Evolutionary conservation across 2,797 vertebrate species (phyloP), one percentile per base, ranked within the genome.

Genomic region (Aulostomus chinensis): DNA sequence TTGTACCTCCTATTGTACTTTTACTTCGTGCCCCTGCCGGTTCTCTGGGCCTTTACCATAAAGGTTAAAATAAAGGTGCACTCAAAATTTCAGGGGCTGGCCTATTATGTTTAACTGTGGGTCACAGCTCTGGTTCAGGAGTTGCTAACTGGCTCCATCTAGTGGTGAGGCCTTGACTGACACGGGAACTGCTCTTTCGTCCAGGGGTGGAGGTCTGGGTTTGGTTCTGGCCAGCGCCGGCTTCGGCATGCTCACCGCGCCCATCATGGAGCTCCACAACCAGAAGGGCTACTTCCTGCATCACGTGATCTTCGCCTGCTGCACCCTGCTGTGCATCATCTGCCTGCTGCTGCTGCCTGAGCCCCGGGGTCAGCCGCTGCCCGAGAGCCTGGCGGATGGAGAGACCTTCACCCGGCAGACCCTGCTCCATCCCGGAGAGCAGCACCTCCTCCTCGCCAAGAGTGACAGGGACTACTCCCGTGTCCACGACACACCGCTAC

Each of bases 281-380:
- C 94, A 98, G 91, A 96, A 97, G 84, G 96, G 96, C 59, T 98
- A 96, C 88, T 97, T 97, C 88, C 89, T 98, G 59, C 96, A 98
- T 59, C 96, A 98, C 0, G 92, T 98, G 82, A 97, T 98, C 90
- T 97, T 97, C 1, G 95, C 95, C 69, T 97, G 95, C 90, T 98
- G 95, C 87, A 98, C 95, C 0, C 93, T 98, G 74, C 92, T 98
- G 83, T 98, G 95, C 87, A 98, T 97, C 88, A 98, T 96, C 86
- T 98, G 96, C 82, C 95, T 98, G 51, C 92, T 98, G 65, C 89
- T 99, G 85, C 91, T 99, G 84, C 97, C 97, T 0, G 97, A 99
- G 76, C 95, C 95, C 34, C 89, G 94, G 34, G 90, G 92, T 55
- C 95, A 96, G 78, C 94, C 90, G 7, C 92, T 99, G 78, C 96